Percentiles rank a stretch among this genome's conserved stretches.
Evolutionary conservation across 1,140 invertebrate genomes (phyloP).

Genomic region (Magallana angulata): DNA sequence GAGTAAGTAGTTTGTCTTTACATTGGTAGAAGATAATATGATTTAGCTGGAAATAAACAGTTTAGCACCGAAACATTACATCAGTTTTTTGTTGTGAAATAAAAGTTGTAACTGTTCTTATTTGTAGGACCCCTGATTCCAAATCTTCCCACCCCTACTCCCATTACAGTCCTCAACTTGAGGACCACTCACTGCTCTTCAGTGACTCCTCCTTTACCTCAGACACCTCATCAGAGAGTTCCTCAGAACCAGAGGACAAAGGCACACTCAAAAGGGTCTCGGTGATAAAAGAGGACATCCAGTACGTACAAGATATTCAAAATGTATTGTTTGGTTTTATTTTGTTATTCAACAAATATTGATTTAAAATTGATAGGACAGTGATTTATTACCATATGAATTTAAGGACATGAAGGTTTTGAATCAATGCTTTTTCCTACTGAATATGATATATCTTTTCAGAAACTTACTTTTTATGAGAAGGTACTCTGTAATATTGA

Average conservation of each 20-base stretch:
- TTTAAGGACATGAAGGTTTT: neutral
- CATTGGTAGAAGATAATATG: too few relatives aligned
- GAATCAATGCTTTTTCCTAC: too few relatives aligned
- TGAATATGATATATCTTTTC: too few relatives aligned
- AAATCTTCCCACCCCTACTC: neutral
- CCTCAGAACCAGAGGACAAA: neutral
- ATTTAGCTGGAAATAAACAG: too few relatives aligned
- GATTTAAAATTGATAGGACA: neutral
- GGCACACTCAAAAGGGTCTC: neutral
- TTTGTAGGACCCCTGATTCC: slow-evolving; percentile 35
- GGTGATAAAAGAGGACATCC: neutral
- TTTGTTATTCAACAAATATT: neutral
- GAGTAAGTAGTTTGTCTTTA: slow-evolving; percentile 56
- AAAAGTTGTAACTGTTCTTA: too few relatives aligned
- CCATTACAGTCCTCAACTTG: neutral
- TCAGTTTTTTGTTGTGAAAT: too few relatives aligned
- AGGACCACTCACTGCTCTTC: neutral
- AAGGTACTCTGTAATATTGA: too few relatives aligned
- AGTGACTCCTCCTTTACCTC: neutral
- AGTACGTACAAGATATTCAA: neutral
- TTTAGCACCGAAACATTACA: too few relatives aligned
- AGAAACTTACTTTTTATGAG: too few relatives aligned
- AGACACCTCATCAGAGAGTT: neutral
- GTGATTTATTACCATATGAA: neutral
- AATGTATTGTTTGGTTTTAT: neutral